Evolutionary conservation across 2,888 invertebrate species (phyloP).

Genomic region (Megalurothrips usitatus): DNA sequence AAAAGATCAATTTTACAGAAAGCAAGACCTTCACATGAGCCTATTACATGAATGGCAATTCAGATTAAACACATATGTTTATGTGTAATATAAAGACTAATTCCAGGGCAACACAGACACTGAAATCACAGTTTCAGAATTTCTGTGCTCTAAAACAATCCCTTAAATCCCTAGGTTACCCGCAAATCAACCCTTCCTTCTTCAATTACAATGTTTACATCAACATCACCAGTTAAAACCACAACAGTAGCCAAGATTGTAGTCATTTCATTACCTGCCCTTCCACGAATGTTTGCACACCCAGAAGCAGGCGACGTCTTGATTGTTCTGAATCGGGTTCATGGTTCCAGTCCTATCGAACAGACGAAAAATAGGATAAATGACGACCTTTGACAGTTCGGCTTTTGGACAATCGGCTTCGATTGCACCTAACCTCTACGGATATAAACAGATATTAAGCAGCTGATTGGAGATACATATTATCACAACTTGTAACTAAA

Average conservation of each 20-base stretch:
- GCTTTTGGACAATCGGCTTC: background rate
- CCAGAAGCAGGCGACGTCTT: slow-evolving; percentile 90
- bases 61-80: slow-evolving; percentile 26
- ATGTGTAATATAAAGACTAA: no score
- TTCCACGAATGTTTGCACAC: slow-evolving; percentile 98
- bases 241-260: slow-evolving; percentile 32
- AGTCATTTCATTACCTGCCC: slow-evolving; percentile 69
- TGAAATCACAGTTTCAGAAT: no score
- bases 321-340: slow-evolving; percentile 39
- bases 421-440: background rate
- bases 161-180: background rate
- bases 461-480: no score
- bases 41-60: background rate
- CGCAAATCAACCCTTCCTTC: no score
- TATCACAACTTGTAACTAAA: no score
- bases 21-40: background rate
- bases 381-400: background rate
- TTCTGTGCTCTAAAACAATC: no score
- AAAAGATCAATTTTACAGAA: slow-evolving; percentile 27
- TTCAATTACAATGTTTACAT: background rate
- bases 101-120: no score
- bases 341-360: slow-evolving; percentile 34
- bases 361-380: background rate
- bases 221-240: slow-evolving; percentile 9
- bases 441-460: background rate